Conservation (phyloP, 2,888 invertebrate genomes). For the Gymnocheta viridis region DNA sequence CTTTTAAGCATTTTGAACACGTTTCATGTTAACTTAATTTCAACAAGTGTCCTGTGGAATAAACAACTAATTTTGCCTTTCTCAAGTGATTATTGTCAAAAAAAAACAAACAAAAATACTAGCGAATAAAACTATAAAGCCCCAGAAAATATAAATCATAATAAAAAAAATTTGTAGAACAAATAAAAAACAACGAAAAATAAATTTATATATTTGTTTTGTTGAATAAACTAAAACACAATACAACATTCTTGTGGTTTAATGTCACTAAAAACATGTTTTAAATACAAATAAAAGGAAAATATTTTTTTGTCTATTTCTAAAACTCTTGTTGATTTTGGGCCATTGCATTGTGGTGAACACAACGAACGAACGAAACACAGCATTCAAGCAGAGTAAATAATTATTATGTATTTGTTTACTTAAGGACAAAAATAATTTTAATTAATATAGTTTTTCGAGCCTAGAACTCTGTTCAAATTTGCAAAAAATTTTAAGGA, state of each 20-base stretch:
- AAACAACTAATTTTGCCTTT: neutral
- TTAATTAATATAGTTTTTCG: too few relatives aligned
- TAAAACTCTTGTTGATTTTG: constrained; percentile 16
- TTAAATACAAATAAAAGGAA: neutral
- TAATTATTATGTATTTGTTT: neutral
- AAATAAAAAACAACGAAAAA: neutral
- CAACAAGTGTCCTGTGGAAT: neutral
- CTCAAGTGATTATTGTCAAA: constrained; percentile 2
- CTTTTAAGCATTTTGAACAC: neutral
- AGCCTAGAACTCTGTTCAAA: too few relatives aligned
- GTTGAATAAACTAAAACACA: neutral
- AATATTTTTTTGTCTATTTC: neutral
- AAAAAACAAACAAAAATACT: neutral
- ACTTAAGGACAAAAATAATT: neutral
- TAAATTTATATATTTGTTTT: too few relatives aligned
- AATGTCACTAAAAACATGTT: neutral
- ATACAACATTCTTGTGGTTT: neutral
- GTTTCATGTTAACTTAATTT: neutral
- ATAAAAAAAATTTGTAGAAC: constrained; percentile 22
- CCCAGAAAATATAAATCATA: constrained; percentile 8
- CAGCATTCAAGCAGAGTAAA: neutral
- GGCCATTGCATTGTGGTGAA: constrained; percentile 12
- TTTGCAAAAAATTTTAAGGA: too few relatives aligned
- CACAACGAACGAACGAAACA: neutral
- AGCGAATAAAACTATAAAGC: neutral